Evolutionary conservation across 2,113 vertebrate genomes (phyloP).

Genomic region (Pteronura brasiliensis): DNA sequence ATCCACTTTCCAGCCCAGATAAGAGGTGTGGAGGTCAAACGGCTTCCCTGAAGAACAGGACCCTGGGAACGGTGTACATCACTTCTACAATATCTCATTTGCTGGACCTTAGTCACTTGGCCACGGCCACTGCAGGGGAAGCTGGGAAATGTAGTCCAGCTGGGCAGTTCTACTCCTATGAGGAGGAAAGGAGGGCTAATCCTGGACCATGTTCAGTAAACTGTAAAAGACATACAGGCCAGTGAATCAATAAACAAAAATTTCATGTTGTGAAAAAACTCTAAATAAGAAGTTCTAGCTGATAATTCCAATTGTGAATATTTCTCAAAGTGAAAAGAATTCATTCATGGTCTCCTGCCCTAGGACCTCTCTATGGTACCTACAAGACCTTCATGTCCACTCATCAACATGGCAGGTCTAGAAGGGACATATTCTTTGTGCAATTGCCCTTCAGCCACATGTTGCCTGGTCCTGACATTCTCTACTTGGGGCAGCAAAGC

Average conservation of each 20-base stretch:
- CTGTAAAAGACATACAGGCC: not conserved
- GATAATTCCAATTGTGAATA: too few species aligned
- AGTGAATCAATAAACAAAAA: not conserved
- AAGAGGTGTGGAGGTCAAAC: not conserved
- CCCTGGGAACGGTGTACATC: not conserved
- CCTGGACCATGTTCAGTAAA: not conserved
- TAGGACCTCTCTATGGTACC: not conserved
- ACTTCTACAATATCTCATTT: not conserved
- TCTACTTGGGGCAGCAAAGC: not conserved
- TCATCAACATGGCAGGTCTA: not conserved
- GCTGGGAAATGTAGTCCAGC: not conserved
- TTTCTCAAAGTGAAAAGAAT: not conserved
- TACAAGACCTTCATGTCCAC: not conserved
- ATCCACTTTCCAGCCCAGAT: not conserved
- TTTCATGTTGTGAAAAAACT: not conserved
- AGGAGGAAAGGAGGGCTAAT: not conserved
- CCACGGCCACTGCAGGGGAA: not conserved
- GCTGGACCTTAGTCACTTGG: too few species aligned
- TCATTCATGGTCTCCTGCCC: not conserved
- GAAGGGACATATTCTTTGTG: not conserved
- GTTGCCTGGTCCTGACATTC: not conserved
- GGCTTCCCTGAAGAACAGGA: not conserved
- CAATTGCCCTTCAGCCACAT: accelerated
- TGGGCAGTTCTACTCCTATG: too few species aligned
- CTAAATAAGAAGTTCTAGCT: not conserved